These are phyloP conservation scores for Cinclus mexicanus DNA, from an alignment of 2,113 vertebrate species.

Conservation along the genomic window DNA sequence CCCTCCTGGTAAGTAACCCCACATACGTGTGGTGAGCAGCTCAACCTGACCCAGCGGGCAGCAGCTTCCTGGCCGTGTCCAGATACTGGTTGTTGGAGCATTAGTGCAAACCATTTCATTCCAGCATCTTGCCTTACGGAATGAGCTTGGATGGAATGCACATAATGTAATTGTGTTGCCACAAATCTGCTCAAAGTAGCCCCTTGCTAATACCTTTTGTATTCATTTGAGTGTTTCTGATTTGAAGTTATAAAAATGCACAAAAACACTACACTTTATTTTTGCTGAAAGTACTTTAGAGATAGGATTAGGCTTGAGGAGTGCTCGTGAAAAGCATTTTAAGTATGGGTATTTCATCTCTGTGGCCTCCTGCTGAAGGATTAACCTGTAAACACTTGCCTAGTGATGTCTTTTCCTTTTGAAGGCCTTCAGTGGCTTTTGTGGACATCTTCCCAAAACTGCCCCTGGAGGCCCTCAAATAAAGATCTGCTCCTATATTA, in stretches of 20 bases:
- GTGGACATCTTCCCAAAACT: background rate
- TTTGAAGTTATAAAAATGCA: background rate
- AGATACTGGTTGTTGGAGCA: background rate
- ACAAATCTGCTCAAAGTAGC: background rate
- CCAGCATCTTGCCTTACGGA: background rate
- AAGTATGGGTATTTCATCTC: background rate
- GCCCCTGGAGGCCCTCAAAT: background rate
- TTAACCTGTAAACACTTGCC: background rate
- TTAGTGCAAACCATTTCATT: background rate
- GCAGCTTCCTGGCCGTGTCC: background rate
- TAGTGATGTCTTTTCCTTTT: background rate
- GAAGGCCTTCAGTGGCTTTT: background rate
- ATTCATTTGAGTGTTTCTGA: background rate
- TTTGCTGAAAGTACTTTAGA: background rate
- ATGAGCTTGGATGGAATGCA: background rate
- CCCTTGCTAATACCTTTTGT: background rate
- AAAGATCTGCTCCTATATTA: background rate
- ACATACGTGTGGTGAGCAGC: rapidly evolving
- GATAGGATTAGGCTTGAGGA: background rate
- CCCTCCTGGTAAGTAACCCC: constrained; percentile 80
- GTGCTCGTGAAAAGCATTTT: background rate
- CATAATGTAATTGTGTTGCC: background rate
- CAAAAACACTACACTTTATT: background rate
- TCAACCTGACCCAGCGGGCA: rapidly evolving
- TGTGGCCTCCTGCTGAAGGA: background rate